Base-by-base conservation (phyloP, 2,888 invertebrate genomes). In the Physocephala rufipes region DNA sequence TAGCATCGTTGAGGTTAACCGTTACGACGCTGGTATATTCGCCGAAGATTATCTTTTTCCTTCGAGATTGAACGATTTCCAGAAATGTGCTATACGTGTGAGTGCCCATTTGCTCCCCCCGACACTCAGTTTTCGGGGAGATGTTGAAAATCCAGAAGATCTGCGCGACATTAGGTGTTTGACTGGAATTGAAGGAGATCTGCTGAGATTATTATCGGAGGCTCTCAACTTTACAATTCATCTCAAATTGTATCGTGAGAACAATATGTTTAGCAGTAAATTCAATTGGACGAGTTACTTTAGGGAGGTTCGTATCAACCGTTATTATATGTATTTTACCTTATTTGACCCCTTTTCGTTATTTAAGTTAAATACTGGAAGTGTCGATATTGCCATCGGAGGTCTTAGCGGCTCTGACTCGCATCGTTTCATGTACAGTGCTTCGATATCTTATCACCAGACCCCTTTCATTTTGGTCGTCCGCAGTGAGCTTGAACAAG, bases 321-420 rank as follows among this genome's bases (percentile, higher is more conserved):
- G 2, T 55, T 0, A 53, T 2, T 30, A 2, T 13, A 9, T n/a
- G 58, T 53, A n/a, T n/a, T n/a, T n/a, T n/a, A n/a, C n/a, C n/a
- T 15, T 26, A 15, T 15, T 24, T 15, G 15, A 47, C 12, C 43
- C 2, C 28, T 19, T 58, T 15, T 76, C 76, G 0, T 73, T n/a
- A n/a, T n/a, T n/a, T n/a, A n/a, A 84, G 82, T 64, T 84, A 16
- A 70, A 75, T 0, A 24, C 72, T 0, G 75, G 75, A 0, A 45
- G 55, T 15, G 79, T 79, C 12, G 76, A 82, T 7, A 61, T 85
- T 0, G 80, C 78, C 0, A 74, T 84, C n/a, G 84, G 84, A 0
- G 81, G 78, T 0, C 74, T 83, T 5, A 82, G 82, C 59, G 77
- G 79, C 5, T 78, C 79, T 26, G 71, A 78, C 36, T 65, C 30